These are phyloP conservation scores for Telmatochromis sp. DNA, from an alignment of 2,113 vertebrate genomes.

Conservation along the genomic window DNA sequence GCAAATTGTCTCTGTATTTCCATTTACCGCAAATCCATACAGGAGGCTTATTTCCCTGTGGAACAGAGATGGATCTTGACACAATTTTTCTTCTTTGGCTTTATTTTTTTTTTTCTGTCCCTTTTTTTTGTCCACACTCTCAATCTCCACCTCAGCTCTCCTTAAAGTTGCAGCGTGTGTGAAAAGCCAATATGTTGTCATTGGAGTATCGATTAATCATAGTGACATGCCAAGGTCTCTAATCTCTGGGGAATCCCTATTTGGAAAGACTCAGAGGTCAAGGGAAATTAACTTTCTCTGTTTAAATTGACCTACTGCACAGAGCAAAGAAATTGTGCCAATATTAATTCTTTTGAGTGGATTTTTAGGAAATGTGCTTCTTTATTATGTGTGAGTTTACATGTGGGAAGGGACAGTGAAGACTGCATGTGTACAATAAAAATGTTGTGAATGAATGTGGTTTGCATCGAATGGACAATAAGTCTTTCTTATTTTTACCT, in stretches of 20 bases:
- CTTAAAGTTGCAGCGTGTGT: not conserved
- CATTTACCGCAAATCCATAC: slow-evolving; percentile 19
- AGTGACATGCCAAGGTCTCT: slow-evolving; percentile 2
- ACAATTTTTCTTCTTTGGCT: slow-evolving; percentile 9
- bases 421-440: not conserved
- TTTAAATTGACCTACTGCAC: not conserved
- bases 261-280: slow-evolving; percentile 8
- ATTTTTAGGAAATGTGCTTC: not conserved
- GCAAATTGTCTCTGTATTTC: not conserved
- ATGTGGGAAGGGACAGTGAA: not conserved
- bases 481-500: not conserved
- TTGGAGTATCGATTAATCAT: slow-evolving; percentile 25
- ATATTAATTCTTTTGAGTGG: not conserved
- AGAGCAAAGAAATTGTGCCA: not conserved
- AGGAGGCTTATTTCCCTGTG: slow-evolving; percentile 36
- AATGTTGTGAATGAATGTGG: not conserved
- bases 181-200: slow-evolving; percentile 44
- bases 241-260: slow-evolving; percentile 1
- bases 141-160: not conserved
- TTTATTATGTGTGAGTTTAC: not conserved
- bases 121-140: not conserved
- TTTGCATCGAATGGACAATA: not conserved
- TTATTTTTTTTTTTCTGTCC: not conserved
- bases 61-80: slow-evolving; percentile 15
- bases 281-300: not conserved